phyloP scores from a whole-genome alignment of 2,113 vertebrate genomes.

The Callocephalon fimbriatum region DNA sequence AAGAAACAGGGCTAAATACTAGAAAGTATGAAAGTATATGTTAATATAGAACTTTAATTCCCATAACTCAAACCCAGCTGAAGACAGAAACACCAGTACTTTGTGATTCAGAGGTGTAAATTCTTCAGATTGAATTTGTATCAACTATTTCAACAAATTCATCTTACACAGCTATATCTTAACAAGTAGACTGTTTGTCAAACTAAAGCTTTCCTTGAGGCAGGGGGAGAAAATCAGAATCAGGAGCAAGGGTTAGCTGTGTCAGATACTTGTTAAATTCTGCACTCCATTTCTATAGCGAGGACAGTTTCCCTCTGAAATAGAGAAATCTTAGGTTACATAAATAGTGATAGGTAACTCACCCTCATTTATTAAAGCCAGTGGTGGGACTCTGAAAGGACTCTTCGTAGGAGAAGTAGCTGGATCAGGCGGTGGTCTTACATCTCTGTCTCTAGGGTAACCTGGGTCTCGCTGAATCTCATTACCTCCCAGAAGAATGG shows the following conservation, averaged over 20 bases:
- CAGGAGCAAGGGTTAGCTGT: neutral
- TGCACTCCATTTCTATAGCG: accelerated
- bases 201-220: neutral
- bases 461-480: constrained; percentile 93
- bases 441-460: constrained; percentile 83
- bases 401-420: constrained; percentile 85
- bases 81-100: neutral
- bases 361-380: constrained; percentile 91
- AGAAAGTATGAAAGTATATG: neutral
- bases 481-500: constrained; percentile 79
- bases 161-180: neutral
- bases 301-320: neutral
- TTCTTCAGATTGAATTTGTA: neutral
- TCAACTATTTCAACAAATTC: neutral
- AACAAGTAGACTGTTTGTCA: neutral
- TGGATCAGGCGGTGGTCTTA: constrained; percentile 79
- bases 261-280: neutral
- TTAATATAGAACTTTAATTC: neutral
- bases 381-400: constrained; percentile 82
- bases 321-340: neutral
- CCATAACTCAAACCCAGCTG: neutral
- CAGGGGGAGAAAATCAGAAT: neutral
- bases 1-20: neutral
- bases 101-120: neutral
- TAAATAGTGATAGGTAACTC: constrained; percentile 5